phyloP scores from a whole-genome alignment of 35 echinoderm and acorn worm genomes.

The Diadema setosum region DNA sequence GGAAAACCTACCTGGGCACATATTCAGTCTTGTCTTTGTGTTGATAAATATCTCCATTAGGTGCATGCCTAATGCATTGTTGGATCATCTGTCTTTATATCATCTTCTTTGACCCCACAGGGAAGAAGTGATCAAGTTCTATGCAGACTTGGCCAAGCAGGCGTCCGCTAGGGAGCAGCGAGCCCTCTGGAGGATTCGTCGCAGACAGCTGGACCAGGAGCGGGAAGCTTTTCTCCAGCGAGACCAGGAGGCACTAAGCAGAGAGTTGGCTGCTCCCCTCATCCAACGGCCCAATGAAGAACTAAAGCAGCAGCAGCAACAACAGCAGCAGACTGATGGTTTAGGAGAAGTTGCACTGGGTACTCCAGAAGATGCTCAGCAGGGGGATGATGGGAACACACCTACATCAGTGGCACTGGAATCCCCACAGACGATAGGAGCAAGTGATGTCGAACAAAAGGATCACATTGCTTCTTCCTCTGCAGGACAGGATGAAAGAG shows the following conservation, averaged over 20 bases:
- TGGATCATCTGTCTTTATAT: too few relatives aligned
- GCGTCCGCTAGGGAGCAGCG: constrained; percentile 57
- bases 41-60: too few relatives aligned
- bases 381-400: neutral
- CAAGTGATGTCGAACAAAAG: neutral
- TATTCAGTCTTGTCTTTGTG: too few relatives aligned
- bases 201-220: constrained; percentile 58
- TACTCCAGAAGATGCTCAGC: neutral
- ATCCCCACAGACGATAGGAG: too few relatives aligned
- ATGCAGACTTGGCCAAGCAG: constrained; percentile 71
- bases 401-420: neutral
- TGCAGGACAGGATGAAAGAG: neutral
- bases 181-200: constrained; percentile 72
- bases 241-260: constrained; percentile 37
- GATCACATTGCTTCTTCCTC: too few relatives aligned
- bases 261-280: neutral
- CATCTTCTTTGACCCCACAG: constrained; percentile 36
- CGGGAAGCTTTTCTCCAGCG: constrained; percentile 41
- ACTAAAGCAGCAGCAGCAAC: neutral
- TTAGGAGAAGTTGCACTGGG: neutral
- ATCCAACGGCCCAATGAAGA: neutral
- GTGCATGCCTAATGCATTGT: too few relatives aligned
- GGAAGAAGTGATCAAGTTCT: constrained; percentile 84
- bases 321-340: neutral
- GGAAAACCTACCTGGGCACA: too few relatives aligned